Conservation (phyloP, 2,888 invertebrate species). For the Stenodera caucasica region DNA sequence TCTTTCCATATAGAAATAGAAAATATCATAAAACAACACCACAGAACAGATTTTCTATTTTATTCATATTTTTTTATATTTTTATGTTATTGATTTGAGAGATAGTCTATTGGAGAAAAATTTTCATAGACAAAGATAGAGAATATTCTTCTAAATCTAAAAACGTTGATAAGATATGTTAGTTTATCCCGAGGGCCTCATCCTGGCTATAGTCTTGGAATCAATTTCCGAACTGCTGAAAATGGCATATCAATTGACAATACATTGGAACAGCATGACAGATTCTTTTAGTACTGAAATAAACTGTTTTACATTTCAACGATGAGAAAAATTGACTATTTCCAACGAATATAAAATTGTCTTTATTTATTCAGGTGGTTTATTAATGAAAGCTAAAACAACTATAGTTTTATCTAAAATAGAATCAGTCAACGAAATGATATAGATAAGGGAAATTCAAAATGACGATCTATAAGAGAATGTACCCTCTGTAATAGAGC, state of each 20-base stretch:
- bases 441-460: conserved; percentile 17
- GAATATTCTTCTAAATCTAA: conserved; percentile 25
- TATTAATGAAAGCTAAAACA: not conserved
- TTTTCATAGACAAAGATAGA: conserved; percentile 17
- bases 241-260: conserved; percentile 39
- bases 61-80: conserved; percentile 24
- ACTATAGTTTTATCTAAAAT: not conserved
- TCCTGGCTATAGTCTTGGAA: conserved; percentile 32
- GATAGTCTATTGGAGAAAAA: conserved; percentile 18
- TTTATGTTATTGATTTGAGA: conserved; percentile 21
- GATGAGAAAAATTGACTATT: conserved; percentile 9
- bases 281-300: conserved; percentile 7
- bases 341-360: not conserved
- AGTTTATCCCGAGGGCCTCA: conserved; percentile 34
- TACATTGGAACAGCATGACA: conserved; percentile 18
- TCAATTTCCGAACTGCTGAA: conserved; percentile 38
- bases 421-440: conserved; percentile 17
- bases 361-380: not conserved
- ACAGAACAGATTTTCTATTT: conserved; percentile 19
- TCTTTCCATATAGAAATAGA: conserved; percentile 8
- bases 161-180: conserved; percentile 35
- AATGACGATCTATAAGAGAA: conserved; percentile 24
- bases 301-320: conserved; percentile 21
- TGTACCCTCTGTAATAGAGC: conserved; percentile 33
- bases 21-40: conserved; percentile 14